These are phyloP conservation scores for Gobio occitaniae DNA, from an alignment of 2,797 vertebrate genomes.

Conservation along the genomic window DNA sequence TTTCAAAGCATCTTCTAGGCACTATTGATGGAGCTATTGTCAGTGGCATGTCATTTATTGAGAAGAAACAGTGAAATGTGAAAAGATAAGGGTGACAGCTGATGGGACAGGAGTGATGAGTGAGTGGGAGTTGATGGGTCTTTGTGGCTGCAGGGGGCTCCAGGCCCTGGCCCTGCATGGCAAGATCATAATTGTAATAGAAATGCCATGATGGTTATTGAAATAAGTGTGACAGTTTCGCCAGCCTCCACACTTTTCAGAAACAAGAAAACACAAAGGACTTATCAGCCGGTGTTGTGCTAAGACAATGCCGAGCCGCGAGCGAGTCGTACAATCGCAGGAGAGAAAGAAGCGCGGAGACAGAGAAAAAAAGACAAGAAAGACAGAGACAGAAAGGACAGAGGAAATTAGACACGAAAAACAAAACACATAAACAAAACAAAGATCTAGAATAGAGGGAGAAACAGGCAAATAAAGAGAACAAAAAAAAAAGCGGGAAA, in stretches of 20 bases:
- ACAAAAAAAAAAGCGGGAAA: slow-evolving; percentile 31
- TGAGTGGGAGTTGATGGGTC: slow-evolving; percentile 48
- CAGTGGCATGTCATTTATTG: slow-evolving; percentile 36
- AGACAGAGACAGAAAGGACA: slow-evolving; percentile 34
- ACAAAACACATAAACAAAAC: slow-evolving; percentile 54
- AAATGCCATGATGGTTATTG: slow-evolving; percentile 70
- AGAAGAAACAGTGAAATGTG: slow-evolving; percentile 32
- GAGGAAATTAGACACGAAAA: slow-evolving; percentile 50
- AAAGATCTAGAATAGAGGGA: slow-evolving; percentile 40
- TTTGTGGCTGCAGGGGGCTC: slow-evolving; percentile 45
- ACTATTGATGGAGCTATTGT: slow-evolving; percentile 41
- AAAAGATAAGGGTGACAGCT: slow-evolving; percentile 51
- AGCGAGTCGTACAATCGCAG: slow-evolving; percentile 69
- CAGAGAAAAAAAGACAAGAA: slow-evolving; percentile 50
- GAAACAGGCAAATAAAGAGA: slow-evolving; percentile 50
- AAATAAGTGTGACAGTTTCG: slow-evolving; percentile 67
- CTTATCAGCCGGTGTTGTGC: slow-evolving; percentile 71
- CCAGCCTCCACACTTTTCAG: slow-evolving; percentile 66
- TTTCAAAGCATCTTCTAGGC: slow-evolving; percentile 34
- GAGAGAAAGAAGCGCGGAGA: slow-evolving; percentile 62
- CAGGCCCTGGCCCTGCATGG: slow-evolving; percentile 38
- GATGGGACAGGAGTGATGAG: slow-evolving; percentile 42
- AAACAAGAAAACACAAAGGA: slow-evolving; percentile 72
- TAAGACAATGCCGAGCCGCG: slow-evolving; percentile 73
- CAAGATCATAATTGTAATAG: slow-evolving; percentile 75